Evolutionary conservation across 2,797 vertebrate genomes (phyloP), one percentile per base, ranked within the genome.

Genomic region (Cyprinella venusta): DNA sequence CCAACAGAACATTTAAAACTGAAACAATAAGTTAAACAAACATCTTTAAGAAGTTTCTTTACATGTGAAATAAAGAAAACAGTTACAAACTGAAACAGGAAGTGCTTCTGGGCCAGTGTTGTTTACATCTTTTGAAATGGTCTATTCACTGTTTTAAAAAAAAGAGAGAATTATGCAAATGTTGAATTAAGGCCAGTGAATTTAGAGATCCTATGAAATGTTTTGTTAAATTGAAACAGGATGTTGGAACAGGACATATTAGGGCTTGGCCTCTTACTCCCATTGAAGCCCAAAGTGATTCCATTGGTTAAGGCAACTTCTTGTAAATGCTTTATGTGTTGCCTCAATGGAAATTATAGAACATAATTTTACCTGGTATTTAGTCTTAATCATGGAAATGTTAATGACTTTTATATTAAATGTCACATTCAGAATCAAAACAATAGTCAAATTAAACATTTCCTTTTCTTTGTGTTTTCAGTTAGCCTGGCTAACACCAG

Each of bases 101-200:
- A n/a, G n/a, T n/a, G n/a, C n/a, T n/a, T n/a, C n/a, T n/a, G n/a
- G n/a, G n/a, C n/a, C n/a, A n/a, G n/a, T n/a, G n/a, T n/a, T n/a
- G n/a, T n/a, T n/a, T n/a, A n/a, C n/a, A n/a, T n/a, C n/a, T n/a
- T n/a, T n/a, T n/a, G n/a, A n/a, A n/a, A n/a, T n/a, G n/a, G n/a
- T n/a, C n/a, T n/a, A n/a, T n/a, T n/a, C n/a, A n/a, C n/a, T n/a
- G n/a, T n/a, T n/a, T n/a, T n/a, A n/a, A n/a, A n/a, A n/a, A n/a
- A n/a, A n/a, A n/a, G n/a, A n/a, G n/a, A n/a, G 26, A 30, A 59
- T 24, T 59, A 59, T 26, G 77, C 81, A 77, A 54, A 84, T 4
- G 38, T 54, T 61, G 42, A 75, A 36, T 56, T 75, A 38, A 26
- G 48, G 65, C 30, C 33, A 69, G n/a, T 54, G 9, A 52, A 56